A percentile compares a stretch with the other conserved stretches of the same genome.
phyloP scores from a whole-genome alignment of 2,888 invertebrate genomes.

The Sinotaia quadrata region DNA sequence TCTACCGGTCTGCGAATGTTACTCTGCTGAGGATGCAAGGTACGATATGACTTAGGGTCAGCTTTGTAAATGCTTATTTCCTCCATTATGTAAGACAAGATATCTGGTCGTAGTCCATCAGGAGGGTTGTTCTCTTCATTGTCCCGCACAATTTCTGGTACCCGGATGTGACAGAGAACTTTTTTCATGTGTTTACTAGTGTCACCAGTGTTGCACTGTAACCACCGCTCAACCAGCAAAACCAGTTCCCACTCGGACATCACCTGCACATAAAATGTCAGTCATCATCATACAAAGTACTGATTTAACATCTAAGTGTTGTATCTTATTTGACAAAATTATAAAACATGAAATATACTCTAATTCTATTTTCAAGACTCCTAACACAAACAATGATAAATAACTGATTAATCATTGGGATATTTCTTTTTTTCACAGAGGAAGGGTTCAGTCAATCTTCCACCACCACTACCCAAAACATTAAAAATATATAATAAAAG shows the following conservation, averaged over 20 bases:
- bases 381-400: too few relatives aligned
- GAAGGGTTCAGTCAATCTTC: too few relatives aligned
- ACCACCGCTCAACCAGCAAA: slow-evolving; percentile 19
- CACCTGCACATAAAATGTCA: too few relatives aligned
- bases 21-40: slow-evolving; percentile 15
- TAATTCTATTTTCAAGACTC: too few relatives aligned
- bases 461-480: too few relatives aligned
- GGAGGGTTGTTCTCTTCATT: slow-evolving; percentile 15
- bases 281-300: too few relatives aligned
- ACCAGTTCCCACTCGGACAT: slow-evolving; percentile 26
- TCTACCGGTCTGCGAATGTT: slow-evolving; percentile 25
- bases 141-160: slow-evolving; percentile 22
- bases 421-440: too few relatives aligned
- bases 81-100: slow-evolving; percentile 18
- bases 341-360: too few relatives aligned
- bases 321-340: too few relatives aligned
- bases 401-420: too few relatives aligned
- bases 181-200: slow-evolving; percentile 12
- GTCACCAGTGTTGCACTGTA: slow-evolving; percentile 15
- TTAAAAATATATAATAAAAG: too few relatives aligned
- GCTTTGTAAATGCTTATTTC: slow-evolving; percentile 20
- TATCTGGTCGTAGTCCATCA: slow-evolving; percentile 13
- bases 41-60: slow-evolving; percentile 21
- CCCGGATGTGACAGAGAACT: slow-evolving; percentile 16
- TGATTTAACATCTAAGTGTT: too few relatives aligned